Evolutionary conservation across 2,888 invertebrate species (phyloP).

Genomic region (Eupeodes latifasciatus): DNA sequence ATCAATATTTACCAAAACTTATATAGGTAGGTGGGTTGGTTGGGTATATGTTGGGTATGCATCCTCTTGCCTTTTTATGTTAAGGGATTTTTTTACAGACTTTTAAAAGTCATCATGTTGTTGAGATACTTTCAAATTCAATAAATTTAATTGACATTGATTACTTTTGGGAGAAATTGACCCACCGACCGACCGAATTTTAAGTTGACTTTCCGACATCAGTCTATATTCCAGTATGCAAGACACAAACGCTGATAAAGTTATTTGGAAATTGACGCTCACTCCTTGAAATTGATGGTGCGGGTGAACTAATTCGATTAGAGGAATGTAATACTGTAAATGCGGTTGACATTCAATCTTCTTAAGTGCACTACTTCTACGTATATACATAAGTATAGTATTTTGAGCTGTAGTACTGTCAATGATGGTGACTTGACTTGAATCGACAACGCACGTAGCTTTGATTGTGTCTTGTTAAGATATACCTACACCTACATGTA

Average conservation of each 20-base stretch:
- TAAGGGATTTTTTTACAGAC: neutral
- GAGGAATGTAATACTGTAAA: constrained; percentile 39
- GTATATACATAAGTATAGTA: no score
- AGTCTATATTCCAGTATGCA: neutral
- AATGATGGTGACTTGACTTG: constrained; percentile 51
- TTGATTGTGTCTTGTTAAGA: no score
- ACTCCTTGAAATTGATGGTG: constrained; percentile 52
- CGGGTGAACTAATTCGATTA: constrained; percentile 43
- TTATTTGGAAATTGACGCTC: constrained; percentile 58
- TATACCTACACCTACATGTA: neutral
- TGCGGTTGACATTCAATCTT: constrained; percentile 72
- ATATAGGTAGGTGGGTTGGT: neutral
- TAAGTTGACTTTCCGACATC: constrained; percentile 17
- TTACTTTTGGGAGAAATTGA: constrained; percentile 27
- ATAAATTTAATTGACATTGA: constrained; percentile 59
- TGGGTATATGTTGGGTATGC: neutral
- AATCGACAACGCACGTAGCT: no score
- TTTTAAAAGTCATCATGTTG: constrained; percentile 19
- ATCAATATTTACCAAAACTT: constrained; percentile 46
- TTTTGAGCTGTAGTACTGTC: constrained; percentile 45
- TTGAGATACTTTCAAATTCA: constrained; percentile 61
- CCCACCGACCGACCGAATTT: constrained; percentile 10
- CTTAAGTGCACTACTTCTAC: constrained; percentile 63
- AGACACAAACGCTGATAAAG: constrained; percentile 50
- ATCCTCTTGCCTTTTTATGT: neutral